phyloP scores from a whole-genome alignment of 2,113 vertebrate species.

The Podarcis cretensis region DNA sequence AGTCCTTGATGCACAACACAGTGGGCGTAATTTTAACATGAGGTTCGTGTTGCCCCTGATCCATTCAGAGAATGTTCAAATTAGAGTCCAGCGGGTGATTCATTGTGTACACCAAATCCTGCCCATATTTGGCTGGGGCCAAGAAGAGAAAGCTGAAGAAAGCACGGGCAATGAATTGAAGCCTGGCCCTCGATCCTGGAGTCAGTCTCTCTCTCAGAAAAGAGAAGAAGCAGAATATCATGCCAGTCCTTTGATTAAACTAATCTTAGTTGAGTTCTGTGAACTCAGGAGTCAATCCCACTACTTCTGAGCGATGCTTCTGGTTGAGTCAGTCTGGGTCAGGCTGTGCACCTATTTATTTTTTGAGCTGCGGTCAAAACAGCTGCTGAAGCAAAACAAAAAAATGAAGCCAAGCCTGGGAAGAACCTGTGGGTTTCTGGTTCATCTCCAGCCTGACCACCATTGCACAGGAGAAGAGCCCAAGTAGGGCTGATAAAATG shows the following conservation, averaged over 20 bases:
- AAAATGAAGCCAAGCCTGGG: background rate
- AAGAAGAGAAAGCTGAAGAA: background rate
- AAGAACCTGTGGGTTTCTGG: background rate
- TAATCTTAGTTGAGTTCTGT: background rate
- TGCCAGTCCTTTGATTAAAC: background rate
- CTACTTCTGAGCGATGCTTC: background rate
- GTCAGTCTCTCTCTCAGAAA: too few species aligned
- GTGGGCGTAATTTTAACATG: conserved; percentile 7
- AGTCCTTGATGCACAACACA: background rate
- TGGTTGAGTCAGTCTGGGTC: background rate
- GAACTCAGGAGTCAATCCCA: background rate
- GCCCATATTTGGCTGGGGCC: background rate
- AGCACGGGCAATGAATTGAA: background rate
- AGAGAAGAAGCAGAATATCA: background rate
- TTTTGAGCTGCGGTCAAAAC: background rate
- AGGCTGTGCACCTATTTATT: background rate
- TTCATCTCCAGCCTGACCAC: background rate
- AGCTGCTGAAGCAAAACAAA: background rate
- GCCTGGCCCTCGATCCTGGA: background rate
- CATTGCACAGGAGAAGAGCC: conserved; percentile 33
- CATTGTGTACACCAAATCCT: background rate
- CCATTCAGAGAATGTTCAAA: background rate
- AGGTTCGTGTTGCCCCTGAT: conserved; percentile 11
- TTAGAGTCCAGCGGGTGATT: background rate
- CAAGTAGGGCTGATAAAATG: conserved; percentile 56